phyloP scores from a whole-genome alignment of 2,113 vertebrate species.

The Microcebus lehilahytsara region DNA sequence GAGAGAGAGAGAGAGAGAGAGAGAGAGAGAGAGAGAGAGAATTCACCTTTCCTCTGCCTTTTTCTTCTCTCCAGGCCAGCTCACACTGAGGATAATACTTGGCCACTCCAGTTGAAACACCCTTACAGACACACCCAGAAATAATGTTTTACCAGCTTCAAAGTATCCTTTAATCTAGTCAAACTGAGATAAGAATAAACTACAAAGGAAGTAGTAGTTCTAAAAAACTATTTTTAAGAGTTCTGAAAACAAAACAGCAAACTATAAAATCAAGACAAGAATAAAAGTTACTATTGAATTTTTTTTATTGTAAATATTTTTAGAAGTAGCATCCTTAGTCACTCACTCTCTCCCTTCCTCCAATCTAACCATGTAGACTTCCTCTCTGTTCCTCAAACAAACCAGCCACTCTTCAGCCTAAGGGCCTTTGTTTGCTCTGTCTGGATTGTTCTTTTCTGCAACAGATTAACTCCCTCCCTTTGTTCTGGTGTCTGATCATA shows the following conservation, averaged over 20 bases:
- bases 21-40: not conserved
- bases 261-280: not conserved
- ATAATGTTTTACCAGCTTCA: not conserved
- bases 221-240: not conserved
- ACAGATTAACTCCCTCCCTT: not conserved
- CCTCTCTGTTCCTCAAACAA: not conserved
- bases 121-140: not conserved
- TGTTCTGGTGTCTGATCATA: not conserved
- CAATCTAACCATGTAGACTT: too few species aligned
- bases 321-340: too few species aligned
- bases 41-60: not conserved
- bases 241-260: not conserved
- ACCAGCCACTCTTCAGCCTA: not conserved
- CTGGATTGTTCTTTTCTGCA: not conserved
- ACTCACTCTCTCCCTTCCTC: not conserved
- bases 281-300: not conserved
- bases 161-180: not conserved
- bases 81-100: not conserved
- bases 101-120: not conserved
- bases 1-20: not conserved
- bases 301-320: not conserved
- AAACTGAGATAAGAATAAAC: not conserved
- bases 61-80: not conserved
- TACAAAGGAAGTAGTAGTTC: not conserved
- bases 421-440: not conserved